Evolutionary conservation across 2,113 vertebrate genomes (phyloP), one percentile per base, ranked within the genome.

Genomic region (Anarrhichthys ocellatus): DNA sequence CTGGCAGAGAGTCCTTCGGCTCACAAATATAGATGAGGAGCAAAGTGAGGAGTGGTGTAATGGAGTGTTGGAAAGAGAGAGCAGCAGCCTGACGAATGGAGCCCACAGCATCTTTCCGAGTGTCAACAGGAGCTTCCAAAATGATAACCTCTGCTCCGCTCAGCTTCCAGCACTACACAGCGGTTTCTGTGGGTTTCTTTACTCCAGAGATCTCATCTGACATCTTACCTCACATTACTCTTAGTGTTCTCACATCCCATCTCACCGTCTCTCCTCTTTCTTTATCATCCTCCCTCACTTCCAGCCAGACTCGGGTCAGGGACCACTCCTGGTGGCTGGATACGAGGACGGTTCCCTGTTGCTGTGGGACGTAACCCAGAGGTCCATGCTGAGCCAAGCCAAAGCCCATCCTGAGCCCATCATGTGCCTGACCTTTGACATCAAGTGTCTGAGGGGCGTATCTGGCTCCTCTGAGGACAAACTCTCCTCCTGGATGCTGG

Each of bases 401-500:
- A 70, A 89, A 86, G 96, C 95, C 94, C 97, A 99, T 88, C 89
- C 93, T 13, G 97, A 98, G 91, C 97, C 98, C 1, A 88, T 99
- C 92, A 97, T 98, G 97, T 96, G 96, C 92, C 95, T 99, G 93
- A 97, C 97, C 95, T 97, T 99, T 92, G 97, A 99, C 92, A 85
- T 92, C 0, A 72, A 89, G 85, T 92, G 91, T 90, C 89, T 95
- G 92, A 96, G 94, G 82, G 98, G 98, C 67, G 85, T 97, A 90
- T 98, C 97, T 0, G 98, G 97, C 87, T 99, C 97, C 0, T 96
- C 97, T 0, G 98, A 98, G 90, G 97, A 97, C 90, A 93, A 84
- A 20, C 95, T 99, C 52, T 92, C 92, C 73, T 94, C 96, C 94
- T 99, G 98, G 98, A 95, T 76, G 66, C 91, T 97, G 91, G 95